Evolutionary conservation across 2,888 invertebrate genomes (phyloP), one percentile per base, ranked within the genome.

Genomic region (Sinodicranocentrus sp.): DNA sequence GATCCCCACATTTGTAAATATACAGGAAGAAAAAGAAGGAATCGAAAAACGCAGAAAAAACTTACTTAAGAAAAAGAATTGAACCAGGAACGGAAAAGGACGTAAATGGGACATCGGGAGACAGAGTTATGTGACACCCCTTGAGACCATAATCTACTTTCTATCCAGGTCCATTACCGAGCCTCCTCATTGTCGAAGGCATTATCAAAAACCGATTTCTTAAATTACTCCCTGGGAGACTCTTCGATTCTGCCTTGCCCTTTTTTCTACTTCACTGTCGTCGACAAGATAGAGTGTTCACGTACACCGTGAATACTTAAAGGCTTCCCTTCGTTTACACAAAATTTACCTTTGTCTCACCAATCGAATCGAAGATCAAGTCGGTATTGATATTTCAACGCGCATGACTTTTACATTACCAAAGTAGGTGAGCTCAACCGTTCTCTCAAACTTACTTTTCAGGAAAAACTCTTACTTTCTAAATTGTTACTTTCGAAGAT

Each of bases 131-230:
- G 85, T 76, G 84, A 77, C 84, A 85, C 79, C 84, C 84, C 84
- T 72, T 82, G 84, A 83, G 84, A 84, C 82, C 84, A 84, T 86
- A 84, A 84, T 84, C 84, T 84, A 84, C 84, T 86, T 84, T 86
- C 84, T 84, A 84, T 84, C 84, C 85, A 70, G 82, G 78, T 72
- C 86, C 82, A 86, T 86, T 86, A 86, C 84, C 83, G 25, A 79
- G 82, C 79, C 83, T 84, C 86, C 82, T 82, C 82, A 86, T 86
- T 86, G 86, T 84, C 83, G 84, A 84, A 82, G 82, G 85, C 84
- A 86, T 86, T 86, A 86, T 86, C 86, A 80, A 85, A 86, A 83
- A 86, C 82, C 84, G 86, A 84, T 86, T 86, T 86, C 84, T 86
- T 86, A 86, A 86, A 86, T 86, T 84, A 86, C 84, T 82, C 86